These are phyloP conservation scores for Lophius americanus DNA, from an alignment of 2,797 vertebrate genomes.

Conservation along the genomic window DNA sequence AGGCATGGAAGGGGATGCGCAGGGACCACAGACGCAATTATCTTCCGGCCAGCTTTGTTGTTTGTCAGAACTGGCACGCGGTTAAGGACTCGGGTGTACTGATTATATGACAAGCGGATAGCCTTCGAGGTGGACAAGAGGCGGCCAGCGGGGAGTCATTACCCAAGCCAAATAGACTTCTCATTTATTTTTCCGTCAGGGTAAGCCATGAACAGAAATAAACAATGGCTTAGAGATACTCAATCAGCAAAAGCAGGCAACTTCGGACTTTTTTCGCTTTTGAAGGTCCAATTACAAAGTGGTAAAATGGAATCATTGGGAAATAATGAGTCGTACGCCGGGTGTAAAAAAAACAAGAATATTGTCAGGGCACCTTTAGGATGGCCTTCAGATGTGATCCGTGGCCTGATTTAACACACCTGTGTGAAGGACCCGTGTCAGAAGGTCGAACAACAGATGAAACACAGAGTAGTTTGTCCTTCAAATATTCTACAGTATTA, in stretches of 20 bases:
- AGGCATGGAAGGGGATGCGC: conserved; percentile 59
- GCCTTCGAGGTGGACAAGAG: conserved; percentile 70
- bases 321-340: conserved; percentile 28
- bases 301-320: conserved; percentile 25
- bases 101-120: conserved; percentile 76
- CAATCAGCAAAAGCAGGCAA: conserved; percentile 44
- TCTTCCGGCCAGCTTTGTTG: conserved; percentile 73
- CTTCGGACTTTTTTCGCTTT: conserved; percentile 27
- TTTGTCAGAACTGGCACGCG: conserved; percentile 69
- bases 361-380: conserved; percentile 20
- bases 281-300: conserved; percentile 57
- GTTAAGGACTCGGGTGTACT: conserved; percentile 68
- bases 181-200: conserved; percentile 69
- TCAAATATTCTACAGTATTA: too few relatives aligned
- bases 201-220: conserved; percentile 58
- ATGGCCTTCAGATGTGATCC: conserved; percentile 50
- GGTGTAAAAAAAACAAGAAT: conserved; percentile 17
- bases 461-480: too few relatives aligned
- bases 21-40: conserved; percentile 73
- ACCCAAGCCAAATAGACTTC: conserved; percentile 72
- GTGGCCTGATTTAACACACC: too few relatives aligned
- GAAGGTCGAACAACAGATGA: too few relatives aligned
- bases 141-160: conserved; percentile 72
- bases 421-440: too few relatives aligned
- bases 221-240: conserved; percentile 60